phyloP scores from a whole-genome alignment of 1,140 invertebrate genomes.

The Diploscapter pachys region DNA sequence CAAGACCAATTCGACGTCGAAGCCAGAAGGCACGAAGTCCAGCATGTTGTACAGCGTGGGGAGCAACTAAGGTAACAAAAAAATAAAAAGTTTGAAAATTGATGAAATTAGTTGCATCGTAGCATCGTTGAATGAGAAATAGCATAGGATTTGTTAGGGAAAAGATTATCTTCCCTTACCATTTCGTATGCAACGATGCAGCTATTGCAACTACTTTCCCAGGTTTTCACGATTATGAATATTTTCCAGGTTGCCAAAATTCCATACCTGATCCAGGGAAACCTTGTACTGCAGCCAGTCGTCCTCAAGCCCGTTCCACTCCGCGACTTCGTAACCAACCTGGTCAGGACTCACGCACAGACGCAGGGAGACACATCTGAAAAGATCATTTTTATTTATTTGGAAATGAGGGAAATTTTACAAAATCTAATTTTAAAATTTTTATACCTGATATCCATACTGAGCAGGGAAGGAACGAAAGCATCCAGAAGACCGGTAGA shows the following conservation, averaged over 20 bases:
- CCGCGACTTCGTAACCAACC: conserved; percentile 27
- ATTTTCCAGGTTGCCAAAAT: too few relatives aligned
- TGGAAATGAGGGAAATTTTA: background rate
- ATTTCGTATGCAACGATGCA: too few relatives aligned
- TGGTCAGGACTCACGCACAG: conserved; percentile 16
- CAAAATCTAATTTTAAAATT: too few relatives aligned
- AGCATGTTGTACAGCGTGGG: conserved; percentile 22
- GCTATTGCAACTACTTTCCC: too few relatives aligned
- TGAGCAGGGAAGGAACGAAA: conserved; percentile 6
- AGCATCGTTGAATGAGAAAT: too few relatives aligned
- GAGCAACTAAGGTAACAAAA: conserved; percentile 4
- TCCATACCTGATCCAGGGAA: conserved; percentile 18
- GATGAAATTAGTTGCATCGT: too few relatives aligned
- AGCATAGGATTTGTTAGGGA: too few relatives aligned
- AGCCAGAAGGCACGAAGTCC: conserved; percentile 10
- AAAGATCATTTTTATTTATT: background rate
- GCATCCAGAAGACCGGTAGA: conserved; percentile 13
- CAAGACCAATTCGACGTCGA: conserved; percentile 26
- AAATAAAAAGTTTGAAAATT: too few relatives aligned
- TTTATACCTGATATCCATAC: conserved; percentile 8
- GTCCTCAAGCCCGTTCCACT: conserved; percentile 22
- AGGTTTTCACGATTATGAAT: too few relatives aligned
- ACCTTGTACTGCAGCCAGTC: conserved; percentile 21
- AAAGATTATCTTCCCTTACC: too few relatives aligned
- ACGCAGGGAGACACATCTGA: conserved; percentile 18